Evolutionary conservation across 2,888 invertebrate species (phyloP).

Genomic region (Lasiommata megera): DNA sequence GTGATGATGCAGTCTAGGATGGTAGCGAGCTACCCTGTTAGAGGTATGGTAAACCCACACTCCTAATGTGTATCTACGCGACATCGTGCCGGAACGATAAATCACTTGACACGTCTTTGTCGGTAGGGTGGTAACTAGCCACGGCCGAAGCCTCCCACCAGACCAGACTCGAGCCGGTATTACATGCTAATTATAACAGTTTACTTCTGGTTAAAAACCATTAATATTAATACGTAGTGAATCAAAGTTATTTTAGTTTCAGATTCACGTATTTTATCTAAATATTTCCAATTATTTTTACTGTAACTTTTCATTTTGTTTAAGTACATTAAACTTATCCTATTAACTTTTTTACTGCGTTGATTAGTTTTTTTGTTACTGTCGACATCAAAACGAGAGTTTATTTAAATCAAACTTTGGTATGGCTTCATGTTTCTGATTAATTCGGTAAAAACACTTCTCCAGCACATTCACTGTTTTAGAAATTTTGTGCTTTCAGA

Average conservation of each 20-base stretch:
- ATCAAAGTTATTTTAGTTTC: too few relatives aligned
- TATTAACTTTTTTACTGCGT: neutral
- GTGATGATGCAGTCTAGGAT: too few relatives aligned
- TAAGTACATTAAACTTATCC: neutral
- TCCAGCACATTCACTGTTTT: neutral
- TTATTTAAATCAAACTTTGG: neutral
- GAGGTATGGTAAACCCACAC: too few relatives aligned
- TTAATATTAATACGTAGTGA: too few relatives aligned
- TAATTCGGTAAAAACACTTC: neutral
- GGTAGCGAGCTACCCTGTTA: too few relatives aligned
- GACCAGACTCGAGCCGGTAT: neutral
- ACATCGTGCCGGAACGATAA: too few relatives aligned
- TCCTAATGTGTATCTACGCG: too few relatives aligned
- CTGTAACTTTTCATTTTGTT: neutral
- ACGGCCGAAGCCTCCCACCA: neutral
- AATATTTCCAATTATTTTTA: neutral
- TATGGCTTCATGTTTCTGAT: neutral
- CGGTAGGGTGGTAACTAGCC: neutral
- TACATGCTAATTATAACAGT: too few relatives aligned
- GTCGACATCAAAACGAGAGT: neutral
- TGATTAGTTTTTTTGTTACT: neutral
- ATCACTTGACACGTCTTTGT: neutral
- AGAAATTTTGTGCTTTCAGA: too few relatives aligned
- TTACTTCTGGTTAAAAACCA: too few relatives aligned
- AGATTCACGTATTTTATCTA: too few relatives aligned